Evolutionary conservation across 2,797 vertebrate species (phyloP).

Genomic region (Rhinatrema bivittatum): DNA sequence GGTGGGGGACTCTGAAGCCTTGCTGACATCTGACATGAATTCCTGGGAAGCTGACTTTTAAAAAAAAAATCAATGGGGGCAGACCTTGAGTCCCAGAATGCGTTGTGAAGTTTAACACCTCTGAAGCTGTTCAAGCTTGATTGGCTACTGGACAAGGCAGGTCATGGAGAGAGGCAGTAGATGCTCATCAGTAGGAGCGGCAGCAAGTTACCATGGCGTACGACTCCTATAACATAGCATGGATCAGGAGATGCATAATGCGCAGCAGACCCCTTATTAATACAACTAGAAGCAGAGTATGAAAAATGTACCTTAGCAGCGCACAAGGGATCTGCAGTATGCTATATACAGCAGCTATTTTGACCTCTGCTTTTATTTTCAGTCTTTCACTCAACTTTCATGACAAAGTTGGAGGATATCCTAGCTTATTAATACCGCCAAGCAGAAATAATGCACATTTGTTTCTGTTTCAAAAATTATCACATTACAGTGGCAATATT

Average conservation of each 20-base stretch:
- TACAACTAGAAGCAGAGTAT: slow-evolving; percentile 44
- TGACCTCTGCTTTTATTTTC: too few species aligned
- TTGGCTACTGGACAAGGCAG: slow-evolving; percentile 43
- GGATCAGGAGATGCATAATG: slow-evolving; percentile 41
- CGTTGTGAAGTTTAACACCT: slow-evolving; percentile 48
- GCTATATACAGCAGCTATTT: slow-evolving; percentile 32
- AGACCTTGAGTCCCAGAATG: slow-evolving; percentile 46
- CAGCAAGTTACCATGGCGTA: slow-evolving; percentile 44
- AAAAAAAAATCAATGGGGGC: slow-evolving; percentile 47
- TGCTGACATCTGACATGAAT: slow-evolving; percentile 55
- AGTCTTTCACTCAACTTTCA: too few species aligned
- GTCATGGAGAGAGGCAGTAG: slow-evolving; percentile 37
- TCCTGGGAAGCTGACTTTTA: slow-evolving; percentile 48
- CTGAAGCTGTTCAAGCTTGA: slow-evolving; percentile 38
- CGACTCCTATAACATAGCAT: slow-evolving; percentile 34
- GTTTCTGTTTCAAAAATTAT: too few species aligned
- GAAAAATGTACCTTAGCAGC: slow-evolving; percentile 34
- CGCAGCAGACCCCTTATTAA: slow-evolving; percentile 46
- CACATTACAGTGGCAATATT: too few species aligned
- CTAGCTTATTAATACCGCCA: too few species aligned
- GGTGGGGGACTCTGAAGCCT: slow-evolving; percentile 40
- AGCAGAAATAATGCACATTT: too few species aligned
- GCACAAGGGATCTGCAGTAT: slow-evolving; percentile 20
- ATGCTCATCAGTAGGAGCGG: slow-evolving; percentile 46
- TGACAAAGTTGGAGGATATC: too few species aligned